Conservation (phyloP, 2,888 invertebrate species). For the Allolobophora icterica region DNA sequence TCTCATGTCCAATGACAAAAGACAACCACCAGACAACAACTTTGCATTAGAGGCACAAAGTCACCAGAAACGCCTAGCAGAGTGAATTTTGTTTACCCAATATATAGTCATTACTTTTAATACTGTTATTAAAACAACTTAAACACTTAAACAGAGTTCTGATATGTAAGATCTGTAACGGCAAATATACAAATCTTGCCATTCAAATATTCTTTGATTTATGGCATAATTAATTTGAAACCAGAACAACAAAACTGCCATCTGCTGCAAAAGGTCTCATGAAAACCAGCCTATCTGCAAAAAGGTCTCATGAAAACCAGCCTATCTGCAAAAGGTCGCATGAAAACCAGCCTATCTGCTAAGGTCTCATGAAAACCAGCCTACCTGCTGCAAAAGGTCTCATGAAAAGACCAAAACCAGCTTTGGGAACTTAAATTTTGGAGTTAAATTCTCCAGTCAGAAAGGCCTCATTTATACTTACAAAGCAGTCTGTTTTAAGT, state of each 20-base stretch:
- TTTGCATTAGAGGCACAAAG: too few relatives aligned
- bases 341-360: not conserved
- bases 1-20: too few relatives aligned
- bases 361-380: not conserved
- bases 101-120: too few relatives aligned
- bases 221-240: not conserved
- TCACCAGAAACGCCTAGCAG: too few relatives aligned
- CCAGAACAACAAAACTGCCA: not conserved
- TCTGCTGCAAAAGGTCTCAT: not conserved
- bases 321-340: not conserved
- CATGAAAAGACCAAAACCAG: not conserved
- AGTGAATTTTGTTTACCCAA: too few relatives aligned
- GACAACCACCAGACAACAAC: too few relatives aligned
- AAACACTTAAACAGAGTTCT: too few relatives aligned
- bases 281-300: not conserved
- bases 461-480: conserved; percentile 58
- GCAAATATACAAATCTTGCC: too few relatives aligned
- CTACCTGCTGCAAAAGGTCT: not conserved
- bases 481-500: conserved; percentile 88
- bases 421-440: not conserved
- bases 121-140: too few relatives aligned
- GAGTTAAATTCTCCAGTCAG: not conserved
- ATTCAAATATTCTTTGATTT: too few relatives aligned
- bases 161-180: too few relatives aligned
- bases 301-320: not conserved